phyloP scores from a whole-genome alignment of 1,140 invertebrate species.

The Leguminivora glycinivorella region DNA sequence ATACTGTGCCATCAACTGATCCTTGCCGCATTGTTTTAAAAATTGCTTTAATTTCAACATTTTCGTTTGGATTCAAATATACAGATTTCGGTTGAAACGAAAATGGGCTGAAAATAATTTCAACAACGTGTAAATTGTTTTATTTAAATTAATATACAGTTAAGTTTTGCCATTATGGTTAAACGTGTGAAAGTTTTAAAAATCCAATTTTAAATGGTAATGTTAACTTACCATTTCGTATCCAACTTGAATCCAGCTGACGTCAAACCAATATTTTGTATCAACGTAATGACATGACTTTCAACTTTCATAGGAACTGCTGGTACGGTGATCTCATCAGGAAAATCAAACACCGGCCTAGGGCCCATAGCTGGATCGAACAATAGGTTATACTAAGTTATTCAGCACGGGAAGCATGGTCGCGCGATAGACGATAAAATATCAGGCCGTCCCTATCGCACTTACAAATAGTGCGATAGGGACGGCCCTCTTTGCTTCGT shows the following conservation, averaged over 20 bases:
- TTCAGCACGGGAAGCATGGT: no score
- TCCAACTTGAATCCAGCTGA: conserved; percentile 55
- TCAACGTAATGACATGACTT: conserved; percentile 43
- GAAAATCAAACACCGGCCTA: conserved; percentile 62
- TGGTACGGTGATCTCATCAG: conserved; percentile 55
- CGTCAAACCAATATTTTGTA: conserved; percentile 57
- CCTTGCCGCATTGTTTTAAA: conserved; percentile 68
- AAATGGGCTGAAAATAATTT: conserved; percentile 55
- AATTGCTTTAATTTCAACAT: conserved; percentile 53
- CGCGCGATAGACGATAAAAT: no score
- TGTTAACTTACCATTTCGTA: conserved; percentile 52
- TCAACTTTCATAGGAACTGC: conserved; percentile 62
- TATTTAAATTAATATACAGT: not conserved
- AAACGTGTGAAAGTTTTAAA: not conserved
- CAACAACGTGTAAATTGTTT: no score
- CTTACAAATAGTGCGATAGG: no score
- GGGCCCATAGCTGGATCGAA: conserved; percentile 61
- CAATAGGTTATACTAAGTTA: no score
- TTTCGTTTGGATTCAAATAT: conserved; percentile 53
- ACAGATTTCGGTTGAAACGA: conserved; percentile 58
- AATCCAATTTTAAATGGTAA: no score
- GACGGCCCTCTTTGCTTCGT: no score
- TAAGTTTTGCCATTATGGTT: not conserved
- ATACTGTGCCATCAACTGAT: conserved; percentile 43
- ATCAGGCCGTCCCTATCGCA: no score